phyloP scores from a whole-genome alignment of 2,113 vertebrate genomes.

The Riparia riparia region DNA sequence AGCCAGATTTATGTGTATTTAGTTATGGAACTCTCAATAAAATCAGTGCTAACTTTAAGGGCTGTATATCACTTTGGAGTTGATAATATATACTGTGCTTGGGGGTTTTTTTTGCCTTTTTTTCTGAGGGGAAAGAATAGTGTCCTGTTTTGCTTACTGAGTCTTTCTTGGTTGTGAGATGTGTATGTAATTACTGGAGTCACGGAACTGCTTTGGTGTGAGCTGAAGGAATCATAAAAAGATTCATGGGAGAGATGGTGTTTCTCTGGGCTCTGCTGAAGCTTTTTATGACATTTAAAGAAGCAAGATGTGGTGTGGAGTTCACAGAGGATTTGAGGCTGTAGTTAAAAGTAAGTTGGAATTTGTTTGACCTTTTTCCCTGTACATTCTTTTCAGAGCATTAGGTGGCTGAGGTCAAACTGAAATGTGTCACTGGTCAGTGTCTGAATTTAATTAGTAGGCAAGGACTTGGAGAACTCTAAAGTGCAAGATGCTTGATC shows the following conservation, averaged over 20 bases:
- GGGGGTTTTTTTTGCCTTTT: background rate
- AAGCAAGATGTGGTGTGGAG: conserved; percentile 34
- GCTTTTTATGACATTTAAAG: conserved; percentile 13
- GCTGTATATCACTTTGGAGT: background rate
- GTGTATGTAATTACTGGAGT: background rate
- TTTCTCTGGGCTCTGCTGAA: conserved; percentile 29
- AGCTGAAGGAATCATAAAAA: conserved; percentile 16
- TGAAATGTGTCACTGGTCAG: conserved; percentile 65
- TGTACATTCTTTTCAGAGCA: conserved; percentile 56
- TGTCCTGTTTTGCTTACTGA: conserved; percentile 14
- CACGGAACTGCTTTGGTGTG: background rate
- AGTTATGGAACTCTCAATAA: conserved; percentile 46
- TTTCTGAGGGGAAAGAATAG: background rate
- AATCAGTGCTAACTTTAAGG: conserved; percentile 13
- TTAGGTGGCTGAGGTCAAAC: conserved; percentile 65
- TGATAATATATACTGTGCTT: background rate
- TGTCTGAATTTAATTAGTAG: conserved; percentile 69
- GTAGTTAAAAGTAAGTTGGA: conserved; percentile 57
- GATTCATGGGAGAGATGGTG: conserved; percentile 6
- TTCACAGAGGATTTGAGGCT: conserved; percentile 44
- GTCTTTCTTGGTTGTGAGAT: background rate
- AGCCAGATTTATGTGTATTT: conserved; percentile 55
- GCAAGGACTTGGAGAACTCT: background rate
- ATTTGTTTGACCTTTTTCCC: conserved; percentile 68
- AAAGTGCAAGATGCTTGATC: conserved; percentile 19